Percentiles rank a stretch among this genome's conserved stretches.
phyloP scores from a whole-genome alignment of 2,888 invertebrate genomes.

The Leistus spinibarbis region DNA sequence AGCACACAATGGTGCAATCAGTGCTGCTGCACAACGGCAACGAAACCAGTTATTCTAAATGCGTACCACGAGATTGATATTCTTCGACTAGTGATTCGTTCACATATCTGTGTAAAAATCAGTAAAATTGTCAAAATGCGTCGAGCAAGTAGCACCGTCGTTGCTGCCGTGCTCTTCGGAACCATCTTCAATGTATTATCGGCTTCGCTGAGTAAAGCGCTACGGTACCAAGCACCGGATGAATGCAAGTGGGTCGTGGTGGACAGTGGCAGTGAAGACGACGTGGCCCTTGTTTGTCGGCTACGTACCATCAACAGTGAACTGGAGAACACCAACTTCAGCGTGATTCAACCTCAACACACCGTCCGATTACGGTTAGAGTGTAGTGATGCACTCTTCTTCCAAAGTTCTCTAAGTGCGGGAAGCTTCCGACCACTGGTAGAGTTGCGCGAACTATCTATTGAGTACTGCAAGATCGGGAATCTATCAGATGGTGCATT shows the following conservation, averaged over 20 bases:
- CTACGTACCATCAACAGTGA: slow-evolving; percentile 81
- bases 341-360: slow-evolving; percentile 81
- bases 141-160: slow-evolving; percentile 60
- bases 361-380: slow-evolving; percentile 77
- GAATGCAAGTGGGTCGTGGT: slow-evolving; percentile 81
- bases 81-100: background rate
- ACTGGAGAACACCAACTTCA: slow-evolving; percentile 81
- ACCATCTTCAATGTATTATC: slow-evolving; percentile 67
- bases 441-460: slow-evolving; percentile 76
- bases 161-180: slow-evolving; percentile 65
- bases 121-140: slow-evolving; percentile 48
- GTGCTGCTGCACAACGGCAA: slow-evolving; percentile 46
- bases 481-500: slow-evolving; percentile 84
- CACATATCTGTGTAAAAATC: background rate
- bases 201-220: slow-evolving; percentile 65
- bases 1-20: slow-evolving; percentile 55
- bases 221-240: slow-evolving; percentile 78
- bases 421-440: slow-evolving; percentile 78
- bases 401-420: slow-evolving; percentile 77
- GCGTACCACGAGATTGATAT: slow-evolving; percentile 3
- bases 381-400: slow-evolving; percentile 81
- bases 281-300: slow-evolving; percentile 75
- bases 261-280: slow-evolving; percentile 67
- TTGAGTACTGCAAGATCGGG: slow-evolving; percentile 83
- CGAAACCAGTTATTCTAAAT: background rate